phyloP scores from a whole-genome alignment of 1,140 invertebrate species.

The Rhyzopertha dominica region DNA sequence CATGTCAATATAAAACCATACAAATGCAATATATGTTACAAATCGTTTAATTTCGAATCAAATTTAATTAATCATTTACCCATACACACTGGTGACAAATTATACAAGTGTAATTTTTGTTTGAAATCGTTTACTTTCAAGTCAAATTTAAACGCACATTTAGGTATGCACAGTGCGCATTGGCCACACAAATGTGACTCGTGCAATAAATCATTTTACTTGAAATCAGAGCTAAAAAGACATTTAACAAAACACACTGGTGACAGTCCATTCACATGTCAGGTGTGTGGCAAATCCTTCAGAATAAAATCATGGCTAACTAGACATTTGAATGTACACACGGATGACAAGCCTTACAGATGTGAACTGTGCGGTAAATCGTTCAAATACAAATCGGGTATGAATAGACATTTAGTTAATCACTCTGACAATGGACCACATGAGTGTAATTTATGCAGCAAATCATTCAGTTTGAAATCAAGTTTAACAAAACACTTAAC shows the following conservation, averaged over 20 bases:
- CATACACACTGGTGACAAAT: too few relatives aligned
- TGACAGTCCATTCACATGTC: conserved; percentile 46
- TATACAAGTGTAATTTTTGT: conserved; percentile 49
- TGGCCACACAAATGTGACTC: conserved; percentile 51
- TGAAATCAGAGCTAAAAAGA: conserved; percentile 24
- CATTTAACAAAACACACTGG: conserved; percentile 39
- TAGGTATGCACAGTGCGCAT: conserved; percentile 48
- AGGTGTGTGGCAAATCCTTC: conserved; percentile 43
- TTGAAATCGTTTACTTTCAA: conserved; percentile 44
- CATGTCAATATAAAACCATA: too few relatives aligned
- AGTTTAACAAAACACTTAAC: too few relatives aligned
- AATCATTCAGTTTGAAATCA: too few relatives aligned
- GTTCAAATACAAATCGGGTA: conserved; percentile 32
- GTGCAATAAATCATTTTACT: conserved; percentile 51
- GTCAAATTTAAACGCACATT: conserved; percentile 50
- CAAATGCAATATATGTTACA: too few relatives aligned
- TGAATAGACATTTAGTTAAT: too few relatives aligned
- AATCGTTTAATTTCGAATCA: too few relatives aligned
- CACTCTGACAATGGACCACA: too few relatives aligned
- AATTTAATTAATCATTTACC: too few relatives aligned
- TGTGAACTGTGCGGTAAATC: conserved; percentile 56
- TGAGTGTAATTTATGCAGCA: too few relatives aligned
- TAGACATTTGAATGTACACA: conserved; percentile 61
- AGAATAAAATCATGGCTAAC: conserved; percentile 53
- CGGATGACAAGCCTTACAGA: conserved; percentile 57